Base-by-base conservation (phyloP, 2,797 vertebrate species). In the Tiaroga cobitis region DNA sequence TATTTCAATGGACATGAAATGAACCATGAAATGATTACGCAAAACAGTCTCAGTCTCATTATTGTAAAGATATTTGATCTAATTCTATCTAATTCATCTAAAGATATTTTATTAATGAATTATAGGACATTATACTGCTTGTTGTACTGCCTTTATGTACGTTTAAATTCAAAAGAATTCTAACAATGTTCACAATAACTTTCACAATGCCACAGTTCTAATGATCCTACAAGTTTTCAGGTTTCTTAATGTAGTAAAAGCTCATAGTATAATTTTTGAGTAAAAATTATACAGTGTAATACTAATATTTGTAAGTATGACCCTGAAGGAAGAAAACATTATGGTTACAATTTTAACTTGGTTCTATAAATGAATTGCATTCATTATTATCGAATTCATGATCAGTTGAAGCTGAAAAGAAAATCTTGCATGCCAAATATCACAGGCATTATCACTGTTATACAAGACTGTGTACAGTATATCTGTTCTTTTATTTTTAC, bases 311-410 rank as follows among this genome's bases (percentile, higher is more conserved):
- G 29, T 51, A 68, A 80, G 46, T 51, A 81, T 26, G 32, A 43
- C 32, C 65, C 32, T 54, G 32, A 37, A 41, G 32, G 34, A 70
- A 9, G 32, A 70, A 10, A 73, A n/a, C 11, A 8, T 63, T 46
- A 46, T 61, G 80, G 54, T 73, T 34, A 75, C 9, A 70, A 56
- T 65, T 75, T 63, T 37, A 26, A 75, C 21, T 74, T 26, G 15
- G 56, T 65, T 8, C 41, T 29, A 46, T 75, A 39, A 65, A 67
- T 67, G 43, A 83, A 37, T n/a, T 54, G 72, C 63, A 68, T 78
- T 69, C 34, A 41, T 69, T 84, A 15, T 56, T 29, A n/a, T 59
- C 63, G 8, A 39, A 78, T 29, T 84, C 37, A 32, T 39, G 54
- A 59, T 43, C 74, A 59, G 46, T 43, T 68, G 15, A n/a, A 77